Evolutionary conservation across 1,140 invertebrate genomes (phyloP), one percentile per base, ranked within the genome.

Genomic region (Matsumurasca onukii): DNA sequence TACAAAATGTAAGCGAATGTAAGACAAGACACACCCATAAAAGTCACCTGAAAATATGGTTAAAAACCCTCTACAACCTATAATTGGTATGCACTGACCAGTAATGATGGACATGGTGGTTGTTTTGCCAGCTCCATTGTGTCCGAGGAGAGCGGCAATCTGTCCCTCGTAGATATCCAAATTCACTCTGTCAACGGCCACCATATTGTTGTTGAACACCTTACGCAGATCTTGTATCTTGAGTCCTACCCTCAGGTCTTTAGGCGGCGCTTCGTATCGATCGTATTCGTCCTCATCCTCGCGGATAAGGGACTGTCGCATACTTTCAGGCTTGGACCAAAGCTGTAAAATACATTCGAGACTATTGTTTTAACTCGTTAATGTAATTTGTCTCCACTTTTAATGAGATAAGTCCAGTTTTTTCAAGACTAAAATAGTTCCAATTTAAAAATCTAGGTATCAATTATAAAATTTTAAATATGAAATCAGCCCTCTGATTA

Each of bases 101-200:
- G 71, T 74, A n/a, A 76, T 31, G 30, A 76, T 75, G 20, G 70
- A 73, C 85, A 96, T 88, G 0, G 90, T 89, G 3, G 92, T 94
- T 0, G 92, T 94, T 82, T 96, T 96, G 1, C 93, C 93, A 31
- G 93, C 93, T n/a, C 89, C 89, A 75, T 94, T 95, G 73, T 93
- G 92, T 0, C 93, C 94, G 0, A 96, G 79, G 9, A 96, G 81
- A 0, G 93, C 93, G 75, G 95, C 90, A 1, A 96, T 91, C 78
- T 95, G 91, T 0, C 91, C 93, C 39, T 74, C 68, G 66, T 75
- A 74, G 9, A 76, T 61, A 39, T 76, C 71, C 34, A 76, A 52
- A 51, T 73, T 71, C 30, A 59, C 55, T 31, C 59, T 65, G 27
- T 66, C 66, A 1, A 72, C 71, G 15, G 45, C 68, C 22, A 67